Evolutionary conservation across 2,113 vertebrate genomes (phyloP).

Genomic region (Thomomys bottae): DNA sequence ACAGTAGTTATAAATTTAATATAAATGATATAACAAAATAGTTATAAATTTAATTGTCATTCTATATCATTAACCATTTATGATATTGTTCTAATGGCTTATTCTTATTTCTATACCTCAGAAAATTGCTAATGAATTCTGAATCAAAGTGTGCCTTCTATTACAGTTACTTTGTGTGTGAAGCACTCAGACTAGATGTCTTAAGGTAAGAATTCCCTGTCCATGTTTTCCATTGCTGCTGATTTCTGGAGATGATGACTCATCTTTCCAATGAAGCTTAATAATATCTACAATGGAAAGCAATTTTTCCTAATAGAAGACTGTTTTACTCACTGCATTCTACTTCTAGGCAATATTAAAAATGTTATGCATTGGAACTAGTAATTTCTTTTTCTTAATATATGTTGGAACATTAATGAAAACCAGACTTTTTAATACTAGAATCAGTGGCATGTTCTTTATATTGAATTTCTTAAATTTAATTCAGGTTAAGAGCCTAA

Average conservation of each 20-base stretch:
- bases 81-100: background rate
- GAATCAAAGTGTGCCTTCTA: background rate
- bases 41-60: slow-evolving; percentile 8
- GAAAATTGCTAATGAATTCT: background rate
- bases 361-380: slow-evolving; percentile 32
- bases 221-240: background rate
- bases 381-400: background rate
- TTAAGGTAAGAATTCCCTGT: background rate
- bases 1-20: too few relatives aligned
- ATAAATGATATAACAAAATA: too few relatives aligned
- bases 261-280: slow-evolving; percentile 11
- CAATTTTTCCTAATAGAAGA: slow-evolving; percentile 28
- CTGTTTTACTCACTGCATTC: background rate
- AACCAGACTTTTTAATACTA: background rate
- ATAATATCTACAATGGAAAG: slow-evolving; percentile 19
- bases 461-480: slow-evolving; percentile 26
- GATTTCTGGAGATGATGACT: background rate
- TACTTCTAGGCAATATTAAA: background rate
- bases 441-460: background rate
- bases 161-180: background rate
- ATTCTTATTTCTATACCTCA: background rate
- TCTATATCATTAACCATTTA: background rate
- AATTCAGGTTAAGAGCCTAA: background rate
- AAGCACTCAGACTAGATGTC: background rate
- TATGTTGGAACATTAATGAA: slow-evolving; percentile 24